Conservation (phyloP, 2,113 vertebrate species). For the Illadopsis cleaveri region DNA sequence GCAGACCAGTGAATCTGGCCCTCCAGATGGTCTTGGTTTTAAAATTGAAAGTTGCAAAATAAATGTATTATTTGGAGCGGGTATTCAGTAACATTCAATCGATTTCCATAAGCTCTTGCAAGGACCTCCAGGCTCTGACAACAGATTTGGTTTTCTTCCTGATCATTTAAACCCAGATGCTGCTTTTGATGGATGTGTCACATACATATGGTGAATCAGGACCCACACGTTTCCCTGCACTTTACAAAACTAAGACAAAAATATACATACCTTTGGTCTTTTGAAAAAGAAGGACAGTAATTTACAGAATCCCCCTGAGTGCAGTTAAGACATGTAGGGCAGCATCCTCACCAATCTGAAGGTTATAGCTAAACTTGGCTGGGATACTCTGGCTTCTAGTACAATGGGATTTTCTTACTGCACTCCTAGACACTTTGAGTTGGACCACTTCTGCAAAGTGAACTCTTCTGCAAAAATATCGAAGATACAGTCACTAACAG, state of each 20-base stretch:
- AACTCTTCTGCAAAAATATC: neutral
- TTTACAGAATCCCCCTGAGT: neutral
- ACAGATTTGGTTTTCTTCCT: constrained; percentile 22
- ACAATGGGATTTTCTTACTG: neutral
- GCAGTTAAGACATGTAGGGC: neutral
- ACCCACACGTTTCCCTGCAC: rapidly evolving
- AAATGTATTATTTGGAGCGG: neutral
- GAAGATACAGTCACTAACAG: neutral
- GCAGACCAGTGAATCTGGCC: neutral
- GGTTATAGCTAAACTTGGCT: neutral
- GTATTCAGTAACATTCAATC: neutral
- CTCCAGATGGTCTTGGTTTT: neutral
- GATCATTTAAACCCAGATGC: neutral
- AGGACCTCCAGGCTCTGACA: neutral
- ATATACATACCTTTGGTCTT: neutral
- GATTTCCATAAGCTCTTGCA: neutral
- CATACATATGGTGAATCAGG: neutral
- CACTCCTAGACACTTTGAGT: neutral
- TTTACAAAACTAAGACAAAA: neutral
- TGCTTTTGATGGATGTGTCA: neutral
- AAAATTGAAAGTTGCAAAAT: neutral
- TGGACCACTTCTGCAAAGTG: neutral
- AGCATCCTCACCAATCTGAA: neutral
- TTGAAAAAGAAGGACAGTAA: neutral
- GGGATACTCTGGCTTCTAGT: neutral